Conservation (phyloP, 2,888 invertebrate species). For the Rhaphigaster nebulosa region DNA sequence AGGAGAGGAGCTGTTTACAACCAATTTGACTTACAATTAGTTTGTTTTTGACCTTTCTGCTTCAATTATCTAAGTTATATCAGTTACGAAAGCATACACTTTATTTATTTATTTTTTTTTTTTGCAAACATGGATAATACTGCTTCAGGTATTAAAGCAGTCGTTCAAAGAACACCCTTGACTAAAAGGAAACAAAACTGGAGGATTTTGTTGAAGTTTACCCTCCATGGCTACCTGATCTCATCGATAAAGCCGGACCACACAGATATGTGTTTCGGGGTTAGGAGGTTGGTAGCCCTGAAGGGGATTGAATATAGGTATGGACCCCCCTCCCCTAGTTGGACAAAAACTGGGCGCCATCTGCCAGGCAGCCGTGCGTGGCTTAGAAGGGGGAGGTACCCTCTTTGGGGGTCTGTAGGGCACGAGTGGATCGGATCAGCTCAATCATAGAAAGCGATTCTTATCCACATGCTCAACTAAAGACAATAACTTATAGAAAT, state of each 20-base stretch:
- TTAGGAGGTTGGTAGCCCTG: conserved; percentile 7
- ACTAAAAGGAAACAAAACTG: no score
- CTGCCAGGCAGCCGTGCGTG: not conserved
- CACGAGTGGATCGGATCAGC: not conserved
- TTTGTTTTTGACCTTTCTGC: no score
- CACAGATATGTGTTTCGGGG: conserved; percentile 11
- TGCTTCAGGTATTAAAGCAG: no score
- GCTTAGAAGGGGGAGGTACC: not conserved
- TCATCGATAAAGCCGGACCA: not conserved
- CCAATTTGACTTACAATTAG: no score
- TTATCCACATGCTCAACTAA: not conserved
- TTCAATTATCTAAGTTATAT: no score
- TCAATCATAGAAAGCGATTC: not conserved
- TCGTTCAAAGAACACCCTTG: no score
- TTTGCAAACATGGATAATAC: no score
- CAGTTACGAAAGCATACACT: no score
- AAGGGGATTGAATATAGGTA: not conserved
- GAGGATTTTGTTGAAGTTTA: no score
- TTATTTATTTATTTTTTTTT: no score
- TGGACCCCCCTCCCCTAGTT: not conserved
- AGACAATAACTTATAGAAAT: not conserved
- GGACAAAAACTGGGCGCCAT: conserved; percentile 36
- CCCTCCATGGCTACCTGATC: not conserved
- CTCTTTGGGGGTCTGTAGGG: not conserved
- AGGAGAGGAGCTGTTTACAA: no score